These are phyloP conservation scores for Ceratosolen solmsi DNA, from an alignment of 1,140 invertebrate species.

Conservation along the genomic window DNA sequence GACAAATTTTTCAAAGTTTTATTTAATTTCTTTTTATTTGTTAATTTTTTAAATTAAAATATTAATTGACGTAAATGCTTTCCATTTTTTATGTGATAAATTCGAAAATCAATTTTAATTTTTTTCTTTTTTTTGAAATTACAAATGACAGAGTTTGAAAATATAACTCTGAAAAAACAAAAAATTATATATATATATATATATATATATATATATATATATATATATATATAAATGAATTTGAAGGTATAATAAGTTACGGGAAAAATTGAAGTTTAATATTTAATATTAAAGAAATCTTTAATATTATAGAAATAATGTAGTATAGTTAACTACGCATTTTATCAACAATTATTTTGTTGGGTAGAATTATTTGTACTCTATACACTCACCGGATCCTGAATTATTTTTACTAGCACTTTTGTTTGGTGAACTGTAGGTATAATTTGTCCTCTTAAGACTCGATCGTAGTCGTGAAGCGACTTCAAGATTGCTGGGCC, in stretches of 20 bases:
- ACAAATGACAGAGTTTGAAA: no score
- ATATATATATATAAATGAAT: background rate
- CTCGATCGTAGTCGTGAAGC: slow-evolving; percentile 82
- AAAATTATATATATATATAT: no score
- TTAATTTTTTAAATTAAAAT: background rate
- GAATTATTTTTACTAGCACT: slow-evolving; percentile 77
- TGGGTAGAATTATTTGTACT: background rate
- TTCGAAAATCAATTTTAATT: no score
- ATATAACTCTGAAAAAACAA: no score
- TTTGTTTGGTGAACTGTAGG: slow-evolving; percentile 72
- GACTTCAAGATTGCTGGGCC: slow-evolving; percentile 82
- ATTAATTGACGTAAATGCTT: background rate
- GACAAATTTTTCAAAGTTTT: background rate
- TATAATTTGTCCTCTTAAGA: slow-evolving; percentile 81
- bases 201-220: slow-evolving; percentile 5
- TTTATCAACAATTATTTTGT: no score
- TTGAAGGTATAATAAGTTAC: background rate
- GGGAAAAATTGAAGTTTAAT: no score
- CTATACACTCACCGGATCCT: slow-evolving; percentile 68
- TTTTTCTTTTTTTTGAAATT: no score
- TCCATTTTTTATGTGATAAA: no score
- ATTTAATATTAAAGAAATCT: no score
- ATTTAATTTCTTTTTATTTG: background rate
- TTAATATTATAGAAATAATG: no score
- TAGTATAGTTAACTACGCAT: no score